Conservation (phyloP, 2,113 vertebrate species). For the Recurvirostra avosetta region DNA sequence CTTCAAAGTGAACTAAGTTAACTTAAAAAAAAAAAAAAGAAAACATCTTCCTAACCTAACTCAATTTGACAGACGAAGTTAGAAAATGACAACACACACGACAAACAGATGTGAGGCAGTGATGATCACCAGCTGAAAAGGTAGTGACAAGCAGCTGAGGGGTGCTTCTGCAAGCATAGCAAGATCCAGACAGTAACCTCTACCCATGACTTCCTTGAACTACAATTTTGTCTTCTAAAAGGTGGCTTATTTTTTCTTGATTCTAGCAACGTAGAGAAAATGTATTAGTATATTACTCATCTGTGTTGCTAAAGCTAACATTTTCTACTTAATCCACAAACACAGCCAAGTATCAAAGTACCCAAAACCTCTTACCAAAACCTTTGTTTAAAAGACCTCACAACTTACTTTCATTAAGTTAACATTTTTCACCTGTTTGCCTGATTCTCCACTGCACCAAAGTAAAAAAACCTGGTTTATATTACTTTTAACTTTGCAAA, state of each 20-base stretch:
- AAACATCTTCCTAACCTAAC: not conserved
- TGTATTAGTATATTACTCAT: not conserved
- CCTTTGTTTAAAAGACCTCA: not conserved
- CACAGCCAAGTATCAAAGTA: not conserved
- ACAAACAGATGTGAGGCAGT: not conserved
- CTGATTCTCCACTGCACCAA: not conserved
- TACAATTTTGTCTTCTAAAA: not conserved
- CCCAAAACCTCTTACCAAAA: not conserved
- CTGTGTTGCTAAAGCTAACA: not conserved
- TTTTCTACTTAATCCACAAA: not conserved
- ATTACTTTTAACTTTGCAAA: not conserved
- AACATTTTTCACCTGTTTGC: not conserved
- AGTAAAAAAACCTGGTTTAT: not conserved
- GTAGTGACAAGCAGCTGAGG: constrained; percentile 18
- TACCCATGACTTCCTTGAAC: not conserved
- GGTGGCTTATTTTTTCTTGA: not conserved
- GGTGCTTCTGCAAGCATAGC: not conserved
- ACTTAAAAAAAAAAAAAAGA: not conserved
- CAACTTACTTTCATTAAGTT: not conserved
- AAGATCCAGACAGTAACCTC: not conserved
- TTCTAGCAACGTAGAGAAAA: not conserved
- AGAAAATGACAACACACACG: constrained; percentile 1
- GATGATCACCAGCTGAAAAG: not conserved
- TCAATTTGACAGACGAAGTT: constrained; percentile 29
- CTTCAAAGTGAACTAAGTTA: constrained; percentile 1